Evolutionary conservation across 2,888 invertebrate species (phyloP).

Genomic region (Idaea aversata): DNA sequence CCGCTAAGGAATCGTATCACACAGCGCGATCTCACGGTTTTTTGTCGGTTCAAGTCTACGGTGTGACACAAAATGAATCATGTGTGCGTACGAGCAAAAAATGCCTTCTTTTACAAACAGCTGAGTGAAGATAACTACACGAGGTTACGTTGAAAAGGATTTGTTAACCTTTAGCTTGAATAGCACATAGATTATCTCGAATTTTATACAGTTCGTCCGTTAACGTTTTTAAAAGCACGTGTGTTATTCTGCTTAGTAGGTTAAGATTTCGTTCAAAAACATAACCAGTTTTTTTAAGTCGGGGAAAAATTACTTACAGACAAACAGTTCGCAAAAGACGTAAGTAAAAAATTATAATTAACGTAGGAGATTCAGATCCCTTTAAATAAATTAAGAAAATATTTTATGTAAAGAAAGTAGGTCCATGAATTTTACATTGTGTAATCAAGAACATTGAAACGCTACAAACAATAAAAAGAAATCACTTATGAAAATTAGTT

Average conservation of each 20-base stretch:
- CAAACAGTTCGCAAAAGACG: too few relatives aligned
- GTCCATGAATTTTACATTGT: too few relatives aligned
- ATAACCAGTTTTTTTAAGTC: too few relatives aligned
- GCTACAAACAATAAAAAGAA: background rate
- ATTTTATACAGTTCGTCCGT: background rate
- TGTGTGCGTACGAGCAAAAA: constrained; percentile 47
- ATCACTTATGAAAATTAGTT: background rate
- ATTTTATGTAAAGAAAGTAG: too few relatives aligned
- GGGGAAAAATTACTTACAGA: too few relatives aligned
- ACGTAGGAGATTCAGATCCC: too few relatives aligned
- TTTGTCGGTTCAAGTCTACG: constrained; percentile 50
- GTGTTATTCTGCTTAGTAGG: too few relatives aligned
- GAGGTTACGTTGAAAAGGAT: constrained; percentile 15
- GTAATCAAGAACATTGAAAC: too few relatives aligned
- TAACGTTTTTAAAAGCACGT: background rate
- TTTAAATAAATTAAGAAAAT: too few relatives aligned
- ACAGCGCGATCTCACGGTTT: constrained; percentile 58
- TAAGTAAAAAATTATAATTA: too few relatives aligned
- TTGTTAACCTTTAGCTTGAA: constrained; percentile 25
- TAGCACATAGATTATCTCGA: constrained; percentile 18
- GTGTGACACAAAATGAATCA: constrained; percentile 49
- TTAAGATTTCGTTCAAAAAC: too few relatives aligned
- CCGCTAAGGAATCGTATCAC: constrained; percentile 59
- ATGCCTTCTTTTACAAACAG: constrained; percentile 60
- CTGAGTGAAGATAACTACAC: constrained; percentile 55